Base-by-base conservation (phyloP, 92 coral and sea anemone genomes). In the Zoanthus sansibaricus region DNA sequence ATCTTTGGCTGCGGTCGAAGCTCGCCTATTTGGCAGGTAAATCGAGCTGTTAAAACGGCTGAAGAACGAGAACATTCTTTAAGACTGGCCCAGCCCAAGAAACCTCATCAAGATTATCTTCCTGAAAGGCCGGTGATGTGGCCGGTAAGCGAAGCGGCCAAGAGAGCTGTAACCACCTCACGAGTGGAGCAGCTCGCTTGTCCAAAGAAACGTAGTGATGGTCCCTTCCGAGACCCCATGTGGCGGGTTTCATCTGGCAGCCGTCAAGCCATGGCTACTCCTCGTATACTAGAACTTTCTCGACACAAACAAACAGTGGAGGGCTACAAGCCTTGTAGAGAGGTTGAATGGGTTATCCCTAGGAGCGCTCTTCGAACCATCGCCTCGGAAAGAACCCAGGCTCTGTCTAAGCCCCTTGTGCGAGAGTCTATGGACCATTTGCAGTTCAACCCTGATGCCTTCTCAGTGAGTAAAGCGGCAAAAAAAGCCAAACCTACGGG, bases 401-500 rank as follows among this genome's bases (percentile, higher is more conserved):
- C 76, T 71, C 83, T 97, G 71, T 83, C 99, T 18, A 92, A 90
- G 83, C 99, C 99, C 1, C 76, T 91, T 31, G 78, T 91, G 48
- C 90, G 98, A 68, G 98, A 95, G 79, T 89, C 99, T 1, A 95
- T 95, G 98, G 98, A 95, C 33, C 96, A 95, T 62, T 91, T 95
- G 10, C 98, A 95, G 76, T 95, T 95, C 71, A 95, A 95, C 72
- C 98, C 97, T 5, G 98, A 97, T 67, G 99, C 99, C 31, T 97
- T 97, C 32, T 79, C 90, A 30, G 99, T 97, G 7, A 92, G 97
- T 21, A 90, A 89, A 64, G 78, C 98, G n/a, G 99, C 99, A 0
- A 92, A 88, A 62, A 92, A 89, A 42, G 99, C 98, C 0, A 84
- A 83, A 49, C 88, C 94, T 12, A 90, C 98, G 12, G 93, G 91